These are phyloP conservation scores for Amniataba percoides DNA, from an alignment of 2,797 vertebrate species.

Conservation along the genomic window DNA sequence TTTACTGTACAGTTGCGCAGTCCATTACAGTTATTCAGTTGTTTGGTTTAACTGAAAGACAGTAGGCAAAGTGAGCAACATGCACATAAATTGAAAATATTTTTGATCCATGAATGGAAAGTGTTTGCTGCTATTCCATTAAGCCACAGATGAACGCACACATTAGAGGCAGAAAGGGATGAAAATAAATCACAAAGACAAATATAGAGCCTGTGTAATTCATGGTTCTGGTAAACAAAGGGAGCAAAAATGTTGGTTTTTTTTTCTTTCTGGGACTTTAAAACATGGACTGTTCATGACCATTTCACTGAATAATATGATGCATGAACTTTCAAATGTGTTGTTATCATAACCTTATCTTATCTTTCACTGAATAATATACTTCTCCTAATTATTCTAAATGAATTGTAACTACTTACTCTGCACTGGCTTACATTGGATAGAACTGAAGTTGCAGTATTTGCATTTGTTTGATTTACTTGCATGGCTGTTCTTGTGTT, in stretches of 20 bases:
- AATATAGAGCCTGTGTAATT: background rate
- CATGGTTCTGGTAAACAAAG: background rate
- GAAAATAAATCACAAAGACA: background rate
- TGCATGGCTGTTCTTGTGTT: too few species aligned
- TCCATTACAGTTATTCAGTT: background rate
- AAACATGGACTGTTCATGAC: background rate
- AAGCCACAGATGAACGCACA: background rate
- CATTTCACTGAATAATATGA: too few species aligned
- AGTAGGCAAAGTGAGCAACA: background rate
- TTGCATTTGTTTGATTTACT: too few species aligned
- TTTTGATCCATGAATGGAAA: constrained; percentile 8
- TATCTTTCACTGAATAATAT: background rate
- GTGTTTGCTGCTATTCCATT: constrained; percentile 8
- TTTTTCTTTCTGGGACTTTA: background rate
- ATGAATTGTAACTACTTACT: too few species aligned
- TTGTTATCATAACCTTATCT: too few species aligned
- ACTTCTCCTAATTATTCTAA: background rate
- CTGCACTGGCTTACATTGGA: too few species aligned
- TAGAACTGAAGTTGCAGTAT: too few species aligned
- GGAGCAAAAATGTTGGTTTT: background rate
- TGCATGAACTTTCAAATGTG: too few species aligned
- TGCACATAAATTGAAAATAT: background rate
- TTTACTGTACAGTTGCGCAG: constrained; percentile 4
- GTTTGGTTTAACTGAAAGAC: too few species aligned
- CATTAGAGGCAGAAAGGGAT: background rate